A percentile compares a stretch with the other conserved stretches of the same genome.
Conservation (phyloP, 2,797 vertebrate genomes). For the Myotis vivesi region DNA sequence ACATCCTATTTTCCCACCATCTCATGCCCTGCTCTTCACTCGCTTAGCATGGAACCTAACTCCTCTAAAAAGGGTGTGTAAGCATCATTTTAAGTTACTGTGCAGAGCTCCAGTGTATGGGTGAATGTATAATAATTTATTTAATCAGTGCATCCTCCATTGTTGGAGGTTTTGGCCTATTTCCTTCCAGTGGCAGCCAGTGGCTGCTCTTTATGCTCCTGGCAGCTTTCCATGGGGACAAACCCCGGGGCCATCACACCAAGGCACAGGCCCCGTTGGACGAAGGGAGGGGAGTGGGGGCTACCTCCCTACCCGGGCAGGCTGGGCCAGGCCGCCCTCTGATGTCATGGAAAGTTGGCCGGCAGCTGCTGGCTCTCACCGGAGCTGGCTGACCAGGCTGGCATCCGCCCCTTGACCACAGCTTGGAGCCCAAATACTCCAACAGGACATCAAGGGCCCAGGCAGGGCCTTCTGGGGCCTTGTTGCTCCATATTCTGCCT, state of each 20-base stretch:
- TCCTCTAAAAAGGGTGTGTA: neutral
- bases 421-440: conserved; percentile 16
- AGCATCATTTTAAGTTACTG: neutral
- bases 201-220: neutral
- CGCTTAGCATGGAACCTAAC: neutral
- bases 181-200: neutral
- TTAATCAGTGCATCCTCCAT: accelerated
- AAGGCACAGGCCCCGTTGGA: neutral
- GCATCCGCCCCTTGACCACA: conserved; percentile 52
- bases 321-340: neutral
- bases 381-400: conserved; percentile 15
- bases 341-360: conserved; percentile 67
- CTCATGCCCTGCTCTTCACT: neutral
- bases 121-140: no score
- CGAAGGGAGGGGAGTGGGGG: neutral
- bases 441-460: conserved; percentile 17
- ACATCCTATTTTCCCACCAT: neutral
- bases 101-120: neutral
- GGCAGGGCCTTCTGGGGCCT: conserved; percentile 28
- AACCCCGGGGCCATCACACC: neutral
- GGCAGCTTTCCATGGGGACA: neutral
- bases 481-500: conserved; percentile 41
- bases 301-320: neutral
- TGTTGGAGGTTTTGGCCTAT: neutral
- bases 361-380: conserved; percentile 55